These are phyloP conservation scores for Sogatella furcifera DNA, from an alignment of 1,140 invertebrate genomes.

Conservation along the genomic window DNA sequence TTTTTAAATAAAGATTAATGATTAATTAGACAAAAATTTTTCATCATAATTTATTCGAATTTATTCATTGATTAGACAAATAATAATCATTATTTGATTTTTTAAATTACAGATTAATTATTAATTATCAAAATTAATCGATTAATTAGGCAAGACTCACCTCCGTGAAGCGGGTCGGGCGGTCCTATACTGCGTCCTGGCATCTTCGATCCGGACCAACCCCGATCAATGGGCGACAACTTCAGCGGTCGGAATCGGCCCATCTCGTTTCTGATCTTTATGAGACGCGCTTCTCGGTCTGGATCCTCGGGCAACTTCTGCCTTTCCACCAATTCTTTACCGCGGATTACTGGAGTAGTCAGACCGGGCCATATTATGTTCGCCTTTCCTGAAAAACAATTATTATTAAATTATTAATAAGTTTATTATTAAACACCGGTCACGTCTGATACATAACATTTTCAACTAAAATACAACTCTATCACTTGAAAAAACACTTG, in stretches of 20 bases:
- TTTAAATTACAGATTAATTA: too few species aligned
- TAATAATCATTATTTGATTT: too few species aligned
- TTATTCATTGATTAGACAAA: too few species aligned
- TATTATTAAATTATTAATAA: too few species aligned
- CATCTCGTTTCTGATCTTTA: slow-evolving; percentile 60
- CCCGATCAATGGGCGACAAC: slow-evolving; percentile 70
- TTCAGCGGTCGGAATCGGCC: slow-evolving; percentile 45
- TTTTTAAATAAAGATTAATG: too few species aligned
- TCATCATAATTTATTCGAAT: too few species aligned
- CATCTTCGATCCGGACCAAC: slow-evolving; percentile 74
- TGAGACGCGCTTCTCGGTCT: slow-evolving; percentile 55
- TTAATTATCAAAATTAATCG: too few species aligned
- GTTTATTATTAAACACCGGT: too few species aligned
- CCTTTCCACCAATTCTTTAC: slow-evolving; percentile 59
- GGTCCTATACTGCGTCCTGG: slow-evolving; percentile 76
- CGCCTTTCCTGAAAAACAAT: slow-evolving; percentile 44
- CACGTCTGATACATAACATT: too few species aligned
- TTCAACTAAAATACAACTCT: too few species aligned
- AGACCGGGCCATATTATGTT: slow-evolving; percentile 89
- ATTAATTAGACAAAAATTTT: too few species aligned
- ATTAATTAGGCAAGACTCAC: slow-evolving; percentile 30
- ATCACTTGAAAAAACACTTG: too few species aligned
- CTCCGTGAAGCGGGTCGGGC: slow-evolving; percentile 70
- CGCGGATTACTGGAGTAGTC: slow-evolving; percentile 67
- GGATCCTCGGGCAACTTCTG: slow-evolving; percentile 57